A percentile compares a stretch with the other conserved stretches of the same genome.
Conservation (phyloP, 1,140 invertebrate species). For the Whitmania pigra region DNA sequence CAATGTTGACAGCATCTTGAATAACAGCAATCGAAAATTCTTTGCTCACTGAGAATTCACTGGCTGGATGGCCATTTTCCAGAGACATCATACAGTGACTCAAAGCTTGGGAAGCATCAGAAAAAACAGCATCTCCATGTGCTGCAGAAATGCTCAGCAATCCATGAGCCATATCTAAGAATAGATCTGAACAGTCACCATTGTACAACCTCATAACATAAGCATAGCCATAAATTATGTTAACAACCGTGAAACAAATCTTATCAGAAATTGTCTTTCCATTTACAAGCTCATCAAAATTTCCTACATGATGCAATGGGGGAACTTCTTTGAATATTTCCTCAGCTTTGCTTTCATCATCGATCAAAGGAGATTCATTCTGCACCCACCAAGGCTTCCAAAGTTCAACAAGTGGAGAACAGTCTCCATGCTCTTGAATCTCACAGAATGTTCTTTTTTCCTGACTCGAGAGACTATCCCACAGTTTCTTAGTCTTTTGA, state of each 20-base stretch:
- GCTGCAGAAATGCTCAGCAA: neutral
- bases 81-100: conserved; percentile 7
- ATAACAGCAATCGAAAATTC: conserved; percentile 18
- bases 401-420: conserved; percentile 30
- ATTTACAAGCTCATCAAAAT: neutral
- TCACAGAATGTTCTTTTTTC: neutral
- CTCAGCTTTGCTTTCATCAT: neutral
- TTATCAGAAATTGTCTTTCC: conserved; percentile 6
- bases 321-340: neutral
- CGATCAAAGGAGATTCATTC: conserved; percentile 10
- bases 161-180: neutral
- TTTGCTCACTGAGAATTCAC: neutral
- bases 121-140: neutral
- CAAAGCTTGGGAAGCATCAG: conserved; percentile 10
- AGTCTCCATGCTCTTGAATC: neutral
- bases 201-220: conserved; percentile 19
- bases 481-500: conserved; percentile 3
- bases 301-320: neutral
- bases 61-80: neutral
- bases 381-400: conserved; percentile 39
- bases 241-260: conserved; percentile 15
- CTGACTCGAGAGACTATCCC: neutral
- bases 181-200: conserved; percentile 16
- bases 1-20: conserved; percentile 10
- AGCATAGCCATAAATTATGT: conserved; percentile 19